Conservation (phyloP, 2,113 vertebrate species). For the Lonchura striata region DNA sequence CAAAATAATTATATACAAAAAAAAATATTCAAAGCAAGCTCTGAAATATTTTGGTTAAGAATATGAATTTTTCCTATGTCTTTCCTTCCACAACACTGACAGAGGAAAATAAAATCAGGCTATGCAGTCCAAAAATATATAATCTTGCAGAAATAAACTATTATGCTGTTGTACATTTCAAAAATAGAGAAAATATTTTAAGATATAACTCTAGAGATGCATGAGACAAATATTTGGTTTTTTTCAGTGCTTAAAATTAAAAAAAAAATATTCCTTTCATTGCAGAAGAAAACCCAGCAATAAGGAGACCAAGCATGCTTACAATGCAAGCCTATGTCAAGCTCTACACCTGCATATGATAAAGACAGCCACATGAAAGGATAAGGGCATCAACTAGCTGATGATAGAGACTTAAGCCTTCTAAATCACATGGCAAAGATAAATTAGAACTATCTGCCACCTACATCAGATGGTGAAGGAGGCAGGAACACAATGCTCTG, state of each 20-base stretch:
- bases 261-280: not conserved
- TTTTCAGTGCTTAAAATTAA: not conserved
- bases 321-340: not conserved
- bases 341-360: not conserved
- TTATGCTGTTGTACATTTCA: not conserved
- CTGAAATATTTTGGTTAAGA: not conserved
- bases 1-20: not conserved
- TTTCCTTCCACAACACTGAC: not conserved
- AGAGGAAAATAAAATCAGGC: not conserved
- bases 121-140: not conserved
- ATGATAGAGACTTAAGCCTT: conserved; percentile 45
- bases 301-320: not conserved
- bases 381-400: conserved; percentile 22
- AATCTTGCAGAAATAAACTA: not conserved
- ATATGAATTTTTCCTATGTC: not conserved
- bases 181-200: not conserved
- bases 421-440: conserved; percentile 37
- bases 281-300: not conserved
- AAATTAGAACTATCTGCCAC: conserved; percentile 42
- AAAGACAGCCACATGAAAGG: not conserved
- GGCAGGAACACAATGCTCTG: conserved; percentile 58
- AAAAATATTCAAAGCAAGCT: not conserved
- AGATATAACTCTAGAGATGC: not conserved
- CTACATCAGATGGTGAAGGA: conserved; percentile 39
- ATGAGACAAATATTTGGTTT: not conserved